Evolutionary conservation across 2,888 invertebrate genomes (phyloP), one percentile per base, ranked within the genome.

Genomic region (Drosophila percnosoma): DNA sequence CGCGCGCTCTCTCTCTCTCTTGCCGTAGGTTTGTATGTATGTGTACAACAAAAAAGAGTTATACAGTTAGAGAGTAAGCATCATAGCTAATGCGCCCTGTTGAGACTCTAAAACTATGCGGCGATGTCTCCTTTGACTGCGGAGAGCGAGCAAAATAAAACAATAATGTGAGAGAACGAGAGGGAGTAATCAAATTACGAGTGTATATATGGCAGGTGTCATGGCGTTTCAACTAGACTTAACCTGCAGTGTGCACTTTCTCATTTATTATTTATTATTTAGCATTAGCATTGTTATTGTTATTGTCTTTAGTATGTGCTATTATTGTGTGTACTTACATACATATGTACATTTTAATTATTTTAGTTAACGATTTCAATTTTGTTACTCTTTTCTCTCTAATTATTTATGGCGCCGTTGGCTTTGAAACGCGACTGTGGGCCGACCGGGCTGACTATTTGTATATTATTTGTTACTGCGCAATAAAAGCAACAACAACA

Each of bases 381-480:
- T 61, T 24, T 42, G 27, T 57, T 40, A 40, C 21, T 57, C 29
- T 58, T 55, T 65, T 57, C 59, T 54, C 31, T 68, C 2, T 66
- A 63, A 81, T 73, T 83, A 81, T 86, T 83, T 68, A 79, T 86
- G 76, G 73, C 78, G 69, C 72, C 63, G 59, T 75, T 80, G 68
- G 58, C 53, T 67, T 62, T 67, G 64, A 58, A 70, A 33, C 45
- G 40, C 55, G 42, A 49, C 62, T 59, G 69, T 58, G 59, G 54
- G 49, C 33, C 53, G 65, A 42, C 48, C 51, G 51, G 40, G 63
- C 63, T 68, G 67, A 61, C 65, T 69, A 62, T 67, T 69, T 63
- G 69, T 75, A 64, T 75, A 76, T 78, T 78, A 80, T 76, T 68
- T 85, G 74, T 81, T 75, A 81, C 87, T 85, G 85, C 85, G 85